Conservation (phyloP, 2,888 invertebrate species). For the Lamproptera curius region DNA sequence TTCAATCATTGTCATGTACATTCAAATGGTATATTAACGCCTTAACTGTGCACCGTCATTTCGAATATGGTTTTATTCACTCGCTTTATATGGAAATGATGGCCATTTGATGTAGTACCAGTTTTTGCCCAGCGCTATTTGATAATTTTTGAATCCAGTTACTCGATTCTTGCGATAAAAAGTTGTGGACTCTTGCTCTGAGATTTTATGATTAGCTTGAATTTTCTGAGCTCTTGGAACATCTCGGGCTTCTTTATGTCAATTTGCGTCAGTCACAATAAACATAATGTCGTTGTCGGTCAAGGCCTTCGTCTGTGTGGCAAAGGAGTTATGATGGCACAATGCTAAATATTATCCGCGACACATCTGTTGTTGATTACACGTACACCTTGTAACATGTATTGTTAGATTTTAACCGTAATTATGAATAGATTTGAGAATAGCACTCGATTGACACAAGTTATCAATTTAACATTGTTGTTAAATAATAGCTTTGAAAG, state of each 20-base stretch:
- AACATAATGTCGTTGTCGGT: conserved; percentile 8
- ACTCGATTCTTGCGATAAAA: conserved; percentile 4
- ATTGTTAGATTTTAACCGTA: conserved; percentile 4
- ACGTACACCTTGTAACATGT: conserved; percentile 5
- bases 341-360: conserved; percentile 3
- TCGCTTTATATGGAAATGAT: neutral
- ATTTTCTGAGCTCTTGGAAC: conserved; percentile 4
- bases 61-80: neutral
- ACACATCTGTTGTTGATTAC: conserved; percentile 1
- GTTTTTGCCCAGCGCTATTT: neutral
- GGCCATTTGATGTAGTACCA: neutral
- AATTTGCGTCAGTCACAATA: conserved; percentile 12
- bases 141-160: neutral
- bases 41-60: neutral
- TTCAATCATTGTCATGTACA: neutral
- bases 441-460: neutral
- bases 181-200: conserved; percentile 4
- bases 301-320: conserved; percentile 16
- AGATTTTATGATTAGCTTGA: conserved; percentile 15
- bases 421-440: conserved; percentile 3
- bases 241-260: conserved; percentile 3
- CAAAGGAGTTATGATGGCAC: conserved; percentile 5
- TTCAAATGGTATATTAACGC: neutral
- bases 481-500: conserved; percentile 7
- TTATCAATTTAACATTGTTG: conserved; percentile 1